Percentiles rank a stretch among this genome's conserved stretches.
phyloP scores from a whole-genome alignment of 2,797 vertebrate species.

The Eulemur rubriventer region DNA sequence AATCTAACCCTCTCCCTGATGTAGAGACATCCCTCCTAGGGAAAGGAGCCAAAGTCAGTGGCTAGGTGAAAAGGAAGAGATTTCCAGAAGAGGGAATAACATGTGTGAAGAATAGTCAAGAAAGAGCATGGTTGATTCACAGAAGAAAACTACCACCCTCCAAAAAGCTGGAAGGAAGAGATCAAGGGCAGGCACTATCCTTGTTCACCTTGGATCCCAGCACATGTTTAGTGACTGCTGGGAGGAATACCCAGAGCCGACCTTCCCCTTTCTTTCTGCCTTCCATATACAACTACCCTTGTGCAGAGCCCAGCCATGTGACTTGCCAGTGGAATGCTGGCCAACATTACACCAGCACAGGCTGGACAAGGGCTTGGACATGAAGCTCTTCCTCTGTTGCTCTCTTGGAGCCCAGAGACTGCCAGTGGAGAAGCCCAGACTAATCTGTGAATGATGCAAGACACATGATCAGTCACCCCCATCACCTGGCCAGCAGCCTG shows the following conservation, averaged over 20 bases:
- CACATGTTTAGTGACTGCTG: neutral
- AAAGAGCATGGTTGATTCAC: neutral
- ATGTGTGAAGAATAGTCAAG: neutral
- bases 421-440: neutral
- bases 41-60: neutral
- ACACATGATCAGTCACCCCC: neutral
- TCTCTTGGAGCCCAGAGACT: neutral
- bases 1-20: neutral
- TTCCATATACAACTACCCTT: neutral
- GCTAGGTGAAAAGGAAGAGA: neutral
- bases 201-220: neutral
- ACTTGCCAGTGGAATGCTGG: neutral
- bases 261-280: neutral
- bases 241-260: neutral
- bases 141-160: neutral
- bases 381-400: neutral
- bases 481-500: neutral
- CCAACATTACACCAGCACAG: neutral
- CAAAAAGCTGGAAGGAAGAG: neutral
- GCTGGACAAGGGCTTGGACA: neutral
- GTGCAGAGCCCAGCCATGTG: too few relatives aligned
- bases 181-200: neutral
- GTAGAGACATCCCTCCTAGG: neutral
- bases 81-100: neutral
- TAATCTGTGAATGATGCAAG: neutral